Conservation (phyloP, 2,797 vertebrate genomes). For the Eurystomus glaucurus region DNA sequence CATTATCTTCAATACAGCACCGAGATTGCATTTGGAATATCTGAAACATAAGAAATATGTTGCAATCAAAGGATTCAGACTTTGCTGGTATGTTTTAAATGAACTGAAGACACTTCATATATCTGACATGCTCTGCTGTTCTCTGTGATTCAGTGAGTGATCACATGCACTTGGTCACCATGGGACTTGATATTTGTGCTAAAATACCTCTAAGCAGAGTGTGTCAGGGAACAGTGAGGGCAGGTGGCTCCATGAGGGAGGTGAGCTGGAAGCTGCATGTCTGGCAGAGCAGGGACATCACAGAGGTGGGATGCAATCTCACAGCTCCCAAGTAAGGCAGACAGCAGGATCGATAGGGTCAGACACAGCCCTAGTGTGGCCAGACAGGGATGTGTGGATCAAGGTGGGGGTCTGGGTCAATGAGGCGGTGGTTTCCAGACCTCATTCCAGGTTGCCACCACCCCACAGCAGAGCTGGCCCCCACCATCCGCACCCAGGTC, state of each 20-base stretch:
- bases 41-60: background rate
- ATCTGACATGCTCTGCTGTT: background rate
- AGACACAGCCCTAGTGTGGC: too few species aligned
- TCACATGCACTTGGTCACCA: fast-evolving
- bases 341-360: fast-evolving
- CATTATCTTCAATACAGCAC: background rate
- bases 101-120: background rate
- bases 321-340: background rate
- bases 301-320: fast-evolving
- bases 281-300: background rate
- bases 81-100: background rate
- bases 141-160: background rate
- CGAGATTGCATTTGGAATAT: background rate
- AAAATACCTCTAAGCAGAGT: background rate
- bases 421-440: background rate
- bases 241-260: background rate
- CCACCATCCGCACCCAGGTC: fast-evolving
- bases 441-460: fast-evolving
- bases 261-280: fast-evolving
- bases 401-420: fast-evolving
- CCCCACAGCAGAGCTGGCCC: fast-evolving
- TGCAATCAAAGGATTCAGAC: background rate
- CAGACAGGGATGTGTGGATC: fast-evolving
- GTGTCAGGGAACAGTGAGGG: background rate
- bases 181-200: background rate